Conservation (phyloP, 53 echinoderm and acorn worm genomes). For the Holothuria leucospilota region DNA sequence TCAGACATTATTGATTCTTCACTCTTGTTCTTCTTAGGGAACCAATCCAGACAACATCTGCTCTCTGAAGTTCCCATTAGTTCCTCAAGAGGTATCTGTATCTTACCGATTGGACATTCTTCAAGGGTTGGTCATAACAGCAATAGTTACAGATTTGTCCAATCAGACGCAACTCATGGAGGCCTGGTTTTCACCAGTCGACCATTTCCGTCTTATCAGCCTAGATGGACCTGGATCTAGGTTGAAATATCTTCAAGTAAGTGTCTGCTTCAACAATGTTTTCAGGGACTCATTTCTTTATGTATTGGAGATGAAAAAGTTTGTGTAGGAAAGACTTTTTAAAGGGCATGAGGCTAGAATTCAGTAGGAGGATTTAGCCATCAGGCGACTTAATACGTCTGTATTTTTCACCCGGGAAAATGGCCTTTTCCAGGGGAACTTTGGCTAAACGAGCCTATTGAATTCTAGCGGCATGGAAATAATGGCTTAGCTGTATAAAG, state of each 20-base stretch:
- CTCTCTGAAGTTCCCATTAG: constrained; percentile 59
- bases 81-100: constrained; percentile 77
- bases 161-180: constrained; percentile 73
- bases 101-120: constrained; percentile 73
- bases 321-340: too few relatives aligned
- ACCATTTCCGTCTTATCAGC: constrained; percentile 62
- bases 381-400: too few relatives aligned
- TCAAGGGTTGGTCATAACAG: constrained; percentile 79
- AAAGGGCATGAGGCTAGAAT: too few relatives aligned
- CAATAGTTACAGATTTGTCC: constrained; percentile 53
- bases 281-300: too few relatives aligned
- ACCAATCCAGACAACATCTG: constrained; percentile 59
- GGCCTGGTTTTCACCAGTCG: constrained; percentile 76
- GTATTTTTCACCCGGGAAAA: too few relatives aligned
- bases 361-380: too few relatives aligned
- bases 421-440: too few relatives aligned
- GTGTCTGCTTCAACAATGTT: not conserved
- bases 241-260: constrained; percentile 68
- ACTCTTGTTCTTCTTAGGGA: constrained; percentile 42
- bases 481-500: too few relatives aligned
- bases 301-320: too few relatives aligned
- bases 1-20: too few relatives aligned
- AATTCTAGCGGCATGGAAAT: too few relatives aligned
- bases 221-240: constrained; percentile 70
- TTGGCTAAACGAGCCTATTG: too few relatives aligned